These are phyloP conservation scores for Marisa cornuarietis DNA, from an alignment of 1,140 invertebrate species.

Conservation along the genomic window DNA sequence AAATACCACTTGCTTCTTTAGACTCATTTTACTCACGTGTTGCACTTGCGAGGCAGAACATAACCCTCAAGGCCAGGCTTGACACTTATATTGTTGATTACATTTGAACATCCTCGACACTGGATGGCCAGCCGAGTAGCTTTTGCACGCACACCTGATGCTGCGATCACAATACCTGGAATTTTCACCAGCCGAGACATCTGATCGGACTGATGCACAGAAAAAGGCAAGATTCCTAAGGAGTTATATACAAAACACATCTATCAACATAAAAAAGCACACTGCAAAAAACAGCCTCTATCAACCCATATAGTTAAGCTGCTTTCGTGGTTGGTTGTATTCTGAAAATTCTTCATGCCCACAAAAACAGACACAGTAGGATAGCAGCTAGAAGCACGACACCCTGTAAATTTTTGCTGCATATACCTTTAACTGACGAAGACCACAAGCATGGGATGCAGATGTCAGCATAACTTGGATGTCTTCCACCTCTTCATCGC, in stretches of 20 bases:
- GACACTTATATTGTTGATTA: slow-evolving; percentile 88
- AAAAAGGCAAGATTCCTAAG: background rate
- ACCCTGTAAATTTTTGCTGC: too few relatives aligned
- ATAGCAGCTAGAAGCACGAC: too few relatives aligned
- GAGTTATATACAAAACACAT: background rate
- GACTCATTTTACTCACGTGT: slow-evolving; percentile 75
- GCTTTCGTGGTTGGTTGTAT: too few relatives aligned
- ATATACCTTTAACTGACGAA: slow-evolving; percentile 87
- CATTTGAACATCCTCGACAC: slow-evolving; percentile 91
- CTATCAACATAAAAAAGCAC: too few relatives aligned
- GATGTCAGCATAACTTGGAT: slow-evolving; percentile 93
- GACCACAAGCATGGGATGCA: slow-evolving; percentile 81
- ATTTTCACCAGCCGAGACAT: slow-evolving; percentile 95
- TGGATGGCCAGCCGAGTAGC: slow-evolving; percentile 95
- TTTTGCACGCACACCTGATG: slow-evolving; percentile 93
- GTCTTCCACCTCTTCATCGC: slow-evolving; percentile 90
- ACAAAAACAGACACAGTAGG: too few relatives aligned
- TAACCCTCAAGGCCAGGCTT: slow-evolving; percentile 97
- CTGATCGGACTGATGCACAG: slow-evolving; percentile 81
- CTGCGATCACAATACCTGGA: slow-evolving; percentile 93
- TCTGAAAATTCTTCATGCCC: too few relatives aligned
- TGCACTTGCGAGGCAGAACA: slow-evolving; percentile 94
- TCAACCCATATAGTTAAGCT: too few relatives aligned
- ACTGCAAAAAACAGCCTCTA: too few relatives aligned
- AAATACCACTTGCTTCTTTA: background rate